Percentiles rank a stretch among this genome's conserved stretches.
These are phyloP conservation scores for Teinopalpus imperialis DNA, from an alignment of 2,888 invertebrate species.

Conservation along the genomic window DNA sequence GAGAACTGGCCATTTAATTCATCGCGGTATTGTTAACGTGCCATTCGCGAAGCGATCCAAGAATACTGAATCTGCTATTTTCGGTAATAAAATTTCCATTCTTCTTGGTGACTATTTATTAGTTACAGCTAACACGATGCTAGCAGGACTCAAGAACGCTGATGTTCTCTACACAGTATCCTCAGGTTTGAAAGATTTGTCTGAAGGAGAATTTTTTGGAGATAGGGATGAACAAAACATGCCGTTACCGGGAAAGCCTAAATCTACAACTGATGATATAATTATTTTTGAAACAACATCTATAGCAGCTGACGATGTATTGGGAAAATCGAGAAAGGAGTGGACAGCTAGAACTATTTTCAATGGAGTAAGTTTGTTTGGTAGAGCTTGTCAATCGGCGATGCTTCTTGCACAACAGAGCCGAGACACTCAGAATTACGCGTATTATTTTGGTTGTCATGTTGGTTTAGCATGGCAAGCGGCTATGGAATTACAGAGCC, in stretches of 20 bases:
- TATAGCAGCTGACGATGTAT: conserved; percentile 59
- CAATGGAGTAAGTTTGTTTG: conserved; percentile 84
- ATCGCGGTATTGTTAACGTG: conserved; percentile 83
- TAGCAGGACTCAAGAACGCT: conserved; percentile 87
- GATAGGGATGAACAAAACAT: conserved; percentile 89
- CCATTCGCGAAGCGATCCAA: conserved; percentile 78
- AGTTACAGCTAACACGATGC: conserved; percentile 89
- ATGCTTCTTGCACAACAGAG: conserved; percentile 88
- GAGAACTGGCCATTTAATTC: conserved; percentile 91
- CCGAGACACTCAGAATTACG: conserved; percentile 85
- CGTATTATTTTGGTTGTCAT: conserved; percentile 91
- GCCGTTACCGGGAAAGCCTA: conserved; percentile 85
- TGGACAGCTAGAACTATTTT: conserved; percentile 88
- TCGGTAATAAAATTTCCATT: conserved; percentile 94
- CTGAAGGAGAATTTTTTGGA: conserved; percentile 91
- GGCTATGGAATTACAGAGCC: conserved; percentile 60
- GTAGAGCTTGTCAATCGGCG: conserved; percentile 90
- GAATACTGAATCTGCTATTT: conserved; percentile 87
- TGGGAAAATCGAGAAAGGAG: conserved; percentile 84
- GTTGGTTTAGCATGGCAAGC: conserved; percentile 92
- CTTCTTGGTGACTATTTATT: conserved; percentile 92
- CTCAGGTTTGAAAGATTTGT: conserved; percentile 89
- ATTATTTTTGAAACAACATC: conserved; percentile 64
- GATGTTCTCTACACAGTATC: conserved; percentile 91
- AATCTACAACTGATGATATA: conserved; percentile 51